A percentile compares a stretch with the other conserved stretches of the same genome.
These are phyloP conservation scores for Diachasmimorpha longicaudata DNA, from an alignment of 1,140 invertebrate species.

Conservation along the genomic window DNA sequence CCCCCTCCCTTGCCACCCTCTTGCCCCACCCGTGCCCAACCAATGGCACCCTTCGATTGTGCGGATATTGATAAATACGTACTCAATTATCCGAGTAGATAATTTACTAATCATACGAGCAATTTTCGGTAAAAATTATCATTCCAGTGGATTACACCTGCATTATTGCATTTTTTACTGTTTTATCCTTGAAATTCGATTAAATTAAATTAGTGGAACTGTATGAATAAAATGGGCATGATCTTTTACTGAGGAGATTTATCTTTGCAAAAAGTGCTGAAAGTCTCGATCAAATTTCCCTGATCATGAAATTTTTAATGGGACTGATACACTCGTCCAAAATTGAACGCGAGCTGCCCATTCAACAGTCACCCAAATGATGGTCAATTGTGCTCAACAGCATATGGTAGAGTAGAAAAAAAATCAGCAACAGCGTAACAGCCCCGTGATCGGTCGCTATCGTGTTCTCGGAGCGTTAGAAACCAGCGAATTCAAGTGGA, in stretches of 20 bases:
- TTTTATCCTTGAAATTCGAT: not conserved
- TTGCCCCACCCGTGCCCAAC: too few relatives aligned
- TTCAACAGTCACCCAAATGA: not conserved
- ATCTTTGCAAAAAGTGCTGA: too few relatives aligned
- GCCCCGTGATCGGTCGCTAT: constrained; percentile 32
- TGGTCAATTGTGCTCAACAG: not conserved
- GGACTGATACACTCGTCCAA: not conserved
- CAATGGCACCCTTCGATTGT: not conserved
- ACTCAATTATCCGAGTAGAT: not conserved
- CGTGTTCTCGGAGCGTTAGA: constrained; percentile 57
- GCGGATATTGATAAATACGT: not conserved
- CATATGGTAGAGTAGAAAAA: not conserved
- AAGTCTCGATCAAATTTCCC: too few relatives aligned
- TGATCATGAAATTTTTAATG: too few relatives aligned
- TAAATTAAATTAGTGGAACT: too few relatives aligned
- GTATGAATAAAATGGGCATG: too few relatives aligned
- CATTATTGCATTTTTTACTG: not conserved
- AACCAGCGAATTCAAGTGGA: constrained; percentile 56
- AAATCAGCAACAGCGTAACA: not conserved
- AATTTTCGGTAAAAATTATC: not conserved
- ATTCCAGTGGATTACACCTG: not conserved
- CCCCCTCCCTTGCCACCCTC: too few relatives aligned
- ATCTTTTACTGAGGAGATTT: too few relatives aligned
- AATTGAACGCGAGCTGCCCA: not conserved
- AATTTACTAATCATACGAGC: not conserved